Percentiles rank a stretch among this genome's conserved stretches.
Conservation (phyloP, 2,113 vertebrate species). For the Megalops atlanticus region DNA sequence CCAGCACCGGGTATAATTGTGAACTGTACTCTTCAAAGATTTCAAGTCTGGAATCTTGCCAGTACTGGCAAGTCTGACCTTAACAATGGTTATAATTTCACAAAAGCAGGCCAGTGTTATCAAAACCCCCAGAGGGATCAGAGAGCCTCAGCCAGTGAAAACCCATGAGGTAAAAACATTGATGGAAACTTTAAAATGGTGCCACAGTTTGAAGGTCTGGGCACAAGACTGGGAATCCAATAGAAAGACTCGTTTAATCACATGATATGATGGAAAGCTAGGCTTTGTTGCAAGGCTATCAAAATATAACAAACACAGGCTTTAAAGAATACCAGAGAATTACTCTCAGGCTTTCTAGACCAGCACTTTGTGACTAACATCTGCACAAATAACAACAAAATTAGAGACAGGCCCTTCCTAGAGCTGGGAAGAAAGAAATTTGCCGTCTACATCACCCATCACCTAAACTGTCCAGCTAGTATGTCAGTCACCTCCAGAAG, state of each 20-base stretch:
- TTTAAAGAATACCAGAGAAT: not conserved
- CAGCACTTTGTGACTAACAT: not conserved
- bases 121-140: not conserved
- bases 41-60: not conserved
- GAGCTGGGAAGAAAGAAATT: too few relatives aligned
- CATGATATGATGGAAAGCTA: not conserved
- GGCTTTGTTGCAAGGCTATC: not conserved
- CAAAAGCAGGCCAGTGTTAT: conserved; percentile 31
- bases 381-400: not conserved
- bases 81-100: conserved; percentile 27
- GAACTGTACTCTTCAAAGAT: too few relatives aligned
- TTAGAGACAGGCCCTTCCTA: not conserved
- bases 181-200: not conserved
- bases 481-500: too few relatives aligned
- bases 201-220: not conserved
- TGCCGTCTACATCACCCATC: too few relatives aligned
- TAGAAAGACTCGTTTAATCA: not conserved
- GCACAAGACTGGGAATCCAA: not conserved
- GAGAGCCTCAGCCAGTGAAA: not conserved
- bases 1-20: too few relatives aligned
- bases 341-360: not conserved
- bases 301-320: not conserved
- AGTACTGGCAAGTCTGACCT: not conserved
- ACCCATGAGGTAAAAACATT: not conserved
- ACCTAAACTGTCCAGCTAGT: too few relatives aligned